A percentile compares a stretch with the other conserved stretches of the same genome.
These are phyloP conservation scores for Adelphocoris suturalis DNA, from an alignment of 2,888 invertebrate species.

Conservation along the genomic window DNA sequence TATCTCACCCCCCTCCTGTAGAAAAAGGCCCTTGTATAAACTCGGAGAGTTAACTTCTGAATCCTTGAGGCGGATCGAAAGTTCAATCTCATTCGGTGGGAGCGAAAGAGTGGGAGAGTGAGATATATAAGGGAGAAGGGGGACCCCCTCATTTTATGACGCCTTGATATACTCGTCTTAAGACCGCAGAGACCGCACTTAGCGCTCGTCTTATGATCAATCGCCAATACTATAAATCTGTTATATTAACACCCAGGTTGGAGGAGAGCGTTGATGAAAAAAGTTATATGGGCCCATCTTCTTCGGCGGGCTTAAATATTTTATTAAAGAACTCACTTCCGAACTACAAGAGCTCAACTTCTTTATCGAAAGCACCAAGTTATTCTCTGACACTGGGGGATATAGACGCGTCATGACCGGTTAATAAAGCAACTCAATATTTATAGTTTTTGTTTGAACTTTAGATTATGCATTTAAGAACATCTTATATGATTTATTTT, in stretches of 20 bases:
- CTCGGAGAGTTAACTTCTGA: conserved; percentile 37
- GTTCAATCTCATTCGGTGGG: conserved; percentile 30
- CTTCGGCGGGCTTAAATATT: background rate
- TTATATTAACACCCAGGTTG: conserved; percentile 4
- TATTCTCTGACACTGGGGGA: too few species aligned
- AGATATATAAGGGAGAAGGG: too few species aligned
- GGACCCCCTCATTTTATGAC: background rate
- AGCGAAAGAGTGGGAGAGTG: too few species aligned
- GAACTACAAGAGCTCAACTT: too few species aligned
- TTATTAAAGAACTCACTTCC: background rate
- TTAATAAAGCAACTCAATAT: too few species aligned
- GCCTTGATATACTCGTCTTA: background rate
- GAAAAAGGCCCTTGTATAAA: conserved; percentile 7
- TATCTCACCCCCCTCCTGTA: background rate
- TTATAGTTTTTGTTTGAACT: too few species aligned
- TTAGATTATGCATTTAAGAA: too few species aligned
- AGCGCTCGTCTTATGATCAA: conserved; percentile 6
- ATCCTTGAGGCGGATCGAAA: conserved; percentile 28
- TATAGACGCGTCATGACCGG: too few species aligned
- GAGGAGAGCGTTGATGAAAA: conserved; percentile 4
- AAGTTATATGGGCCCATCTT: conserved; percentile 8
- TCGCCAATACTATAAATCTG: conserved; percentile 30
- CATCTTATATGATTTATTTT: too few species aligned
- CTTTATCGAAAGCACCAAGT: too few species aligned
- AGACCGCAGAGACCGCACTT: background rate